Evolutionary conservation across 2,888 invertebrate species (phyloP).

Genomic region (Cephus nigrinus): DNA sequence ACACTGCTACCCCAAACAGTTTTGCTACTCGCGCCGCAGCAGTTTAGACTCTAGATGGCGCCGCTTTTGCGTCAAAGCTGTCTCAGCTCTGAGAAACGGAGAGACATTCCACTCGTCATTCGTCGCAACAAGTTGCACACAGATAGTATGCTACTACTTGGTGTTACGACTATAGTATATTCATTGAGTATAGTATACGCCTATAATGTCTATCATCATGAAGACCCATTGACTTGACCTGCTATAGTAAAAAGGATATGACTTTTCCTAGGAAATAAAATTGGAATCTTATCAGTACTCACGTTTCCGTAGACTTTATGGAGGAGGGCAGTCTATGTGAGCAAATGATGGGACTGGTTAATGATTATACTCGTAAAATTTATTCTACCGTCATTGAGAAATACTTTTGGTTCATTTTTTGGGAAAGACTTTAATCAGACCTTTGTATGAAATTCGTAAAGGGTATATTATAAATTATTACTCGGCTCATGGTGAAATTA

Average conservation of each 20-base stretch:
- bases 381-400: not conserved
- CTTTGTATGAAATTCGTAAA: not conserved
- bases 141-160: not conserved
- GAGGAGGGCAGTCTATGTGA: not conserved
- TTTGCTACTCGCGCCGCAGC: conserved; percentile 26
- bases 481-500: not conserved
- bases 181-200: not conserved
- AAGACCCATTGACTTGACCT: not conserved
- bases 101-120: conserved; percentile 8
- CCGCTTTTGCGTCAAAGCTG: conserved; percentile 20
- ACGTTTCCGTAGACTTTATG: not conserved
- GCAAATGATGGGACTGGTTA: not conserved
- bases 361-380: not conserved
- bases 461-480: not conserved
- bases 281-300: not conserved
- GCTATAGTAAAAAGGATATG: not conserved
- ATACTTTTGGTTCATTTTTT: not conserved
- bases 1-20: conserved; percentile 44
- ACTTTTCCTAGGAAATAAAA: not conserved
- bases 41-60: conserved; percentile 39
- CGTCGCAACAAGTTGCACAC: conserved; percentile 49
- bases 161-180: not conserved
- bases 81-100: not conserved
- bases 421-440: not conserved
- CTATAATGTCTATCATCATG: not conserved